Percentiles rank a stretch among this genome's conserved stretches.
phyloP scores from a whole-genome alignment of 2,113 vertebrate genomes.

The Mormoops blainvillei region DNA sequence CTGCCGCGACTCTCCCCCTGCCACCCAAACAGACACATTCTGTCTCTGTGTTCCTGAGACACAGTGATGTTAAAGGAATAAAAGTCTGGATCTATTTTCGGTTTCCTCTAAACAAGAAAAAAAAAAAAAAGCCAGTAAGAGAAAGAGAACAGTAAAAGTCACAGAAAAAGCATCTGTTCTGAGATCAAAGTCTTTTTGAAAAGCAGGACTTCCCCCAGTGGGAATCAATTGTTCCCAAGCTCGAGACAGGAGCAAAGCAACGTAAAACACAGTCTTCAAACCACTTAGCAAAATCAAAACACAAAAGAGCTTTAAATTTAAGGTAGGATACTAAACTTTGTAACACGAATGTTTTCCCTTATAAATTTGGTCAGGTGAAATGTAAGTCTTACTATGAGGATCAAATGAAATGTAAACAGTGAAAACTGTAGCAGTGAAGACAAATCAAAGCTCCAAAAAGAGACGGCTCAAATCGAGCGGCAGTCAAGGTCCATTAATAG shows the following conservation, averaged over 20 bases:
- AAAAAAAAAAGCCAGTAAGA: neutral
- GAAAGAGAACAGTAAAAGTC: conserved; percentile 13
- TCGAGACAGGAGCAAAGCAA: neutral
- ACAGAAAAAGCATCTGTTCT: conserved; percentile 12
- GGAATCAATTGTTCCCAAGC: neutral
- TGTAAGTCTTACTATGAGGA: neutral
- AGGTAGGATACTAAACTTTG: neutral
- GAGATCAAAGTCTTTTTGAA: conserved; percentile 19
- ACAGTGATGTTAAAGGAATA: neutral
- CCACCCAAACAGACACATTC: neutral
- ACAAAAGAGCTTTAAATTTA: conserved; percentile 18
- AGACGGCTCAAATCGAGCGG: neutral
- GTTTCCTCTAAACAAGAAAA: conserved; percentile 17
- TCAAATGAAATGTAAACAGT: neutral
- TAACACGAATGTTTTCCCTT: neutral
- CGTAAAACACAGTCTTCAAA: neutral
- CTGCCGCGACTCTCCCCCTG: neutral
- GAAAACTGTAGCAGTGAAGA: conserved; percentile 22
- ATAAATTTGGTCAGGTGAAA: conserved; percentile 16
- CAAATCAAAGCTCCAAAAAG: conserved; percentile 1
- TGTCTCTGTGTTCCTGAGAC: neutral
- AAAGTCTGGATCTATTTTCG: neutral
- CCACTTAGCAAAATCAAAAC: neutral
- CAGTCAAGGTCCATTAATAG: neutral
- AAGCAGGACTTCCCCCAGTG: neutral